Evolutionary conservation across 2,888 invertebrate genomes (phyloP), one percentile per base, ranked within the genome.

Genomic region (Blera fallax): DNA sequence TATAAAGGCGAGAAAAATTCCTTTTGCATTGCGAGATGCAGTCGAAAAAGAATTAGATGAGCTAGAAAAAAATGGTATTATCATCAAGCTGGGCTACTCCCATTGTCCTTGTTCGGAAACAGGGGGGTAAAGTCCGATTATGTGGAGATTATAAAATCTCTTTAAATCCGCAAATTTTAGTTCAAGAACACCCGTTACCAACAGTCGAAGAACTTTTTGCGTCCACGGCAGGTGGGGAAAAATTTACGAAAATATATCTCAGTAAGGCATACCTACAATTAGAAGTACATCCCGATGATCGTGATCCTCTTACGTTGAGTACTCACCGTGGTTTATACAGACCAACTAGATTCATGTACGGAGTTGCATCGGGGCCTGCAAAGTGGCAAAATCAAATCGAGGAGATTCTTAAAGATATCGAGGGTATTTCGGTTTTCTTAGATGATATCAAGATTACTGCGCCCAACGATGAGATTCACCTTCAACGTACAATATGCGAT

Each of bases 201-300:
- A 29, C 29, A 3, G 6, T 29, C 5, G 7, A 29, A 7, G 29
- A 29, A 29, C 6, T 29, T 6, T 29, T 29, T 29, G 29, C 29
- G 3, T 29, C 29, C 29, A 29, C 6, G 29, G 6, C 1, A 6
- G 29, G 29, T 29, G 7, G 29, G 3, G 3, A 6, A 7, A 29
- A 29, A 29, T 29, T 29, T 29, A 29, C 3, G 5, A 87, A 89
- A 80, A 89, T 87, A 34, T 89, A 90, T 81, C 76, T 90, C 8
- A 69, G 73, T 4, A 87, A 89, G 67, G 90, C 91, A 6, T 91
- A 90, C 76, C 84, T 90, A 77, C 90, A 91, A 78, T 56, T 90
- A 37, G 88, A 89, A 87, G 87, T 91, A 27, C 87, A 88, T 37
- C 88, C 87, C 3, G 88, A 88, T 40, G 87, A 88, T 83, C 74